phyloP scores from a whole-genome alignment of 2,113 vertebrate genomes.

The Catharus fuscescens region DNA sequence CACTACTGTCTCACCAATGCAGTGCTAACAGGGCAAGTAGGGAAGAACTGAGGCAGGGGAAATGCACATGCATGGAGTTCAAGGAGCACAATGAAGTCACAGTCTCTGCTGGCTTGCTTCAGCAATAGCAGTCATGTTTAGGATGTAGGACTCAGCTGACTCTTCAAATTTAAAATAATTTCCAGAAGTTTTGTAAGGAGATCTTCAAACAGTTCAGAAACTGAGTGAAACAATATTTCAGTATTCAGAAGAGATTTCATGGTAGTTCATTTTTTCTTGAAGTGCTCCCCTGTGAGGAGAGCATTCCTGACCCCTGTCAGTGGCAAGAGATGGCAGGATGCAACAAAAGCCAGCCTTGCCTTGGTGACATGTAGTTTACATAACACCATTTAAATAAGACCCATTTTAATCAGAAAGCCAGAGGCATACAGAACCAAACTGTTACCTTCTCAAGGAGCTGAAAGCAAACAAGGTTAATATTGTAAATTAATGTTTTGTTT shows the following conservation, averaged over 20 bases:
- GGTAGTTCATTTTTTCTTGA: background rate
- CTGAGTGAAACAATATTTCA: background rate
- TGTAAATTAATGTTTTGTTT: conserved; percentile 27
- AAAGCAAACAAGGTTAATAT: conserved; percentile 9
- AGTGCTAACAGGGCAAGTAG: background rate
- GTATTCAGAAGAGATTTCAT: background rate
- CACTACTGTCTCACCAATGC: background rate
- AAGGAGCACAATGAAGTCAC: background rate
- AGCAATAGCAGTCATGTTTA: background rate
- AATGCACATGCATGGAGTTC: background rate
- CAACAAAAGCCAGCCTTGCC: background rate
- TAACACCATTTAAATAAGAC: background rate
- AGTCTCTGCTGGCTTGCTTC: background rate
- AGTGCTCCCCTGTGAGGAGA: background rate
- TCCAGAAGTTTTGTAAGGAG: background rate
- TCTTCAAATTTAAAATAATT: background rate
- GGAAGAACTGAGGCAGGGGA: background rate
- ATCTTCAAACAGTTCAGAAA: background rate
- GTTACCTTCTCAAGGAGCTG: background rate
- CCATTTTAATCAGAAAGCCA: background rate
- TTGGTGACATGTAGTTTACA: background rate
- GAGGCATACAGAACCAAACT: background rate
- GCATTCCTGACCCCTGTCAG: background rate
- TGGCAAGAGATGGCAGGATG: background rate
- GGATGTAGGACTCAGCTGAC: background rate